Conservation (phyloP, 2,888 invertebrate species). For the Standfussiana lucernea region DNA sequence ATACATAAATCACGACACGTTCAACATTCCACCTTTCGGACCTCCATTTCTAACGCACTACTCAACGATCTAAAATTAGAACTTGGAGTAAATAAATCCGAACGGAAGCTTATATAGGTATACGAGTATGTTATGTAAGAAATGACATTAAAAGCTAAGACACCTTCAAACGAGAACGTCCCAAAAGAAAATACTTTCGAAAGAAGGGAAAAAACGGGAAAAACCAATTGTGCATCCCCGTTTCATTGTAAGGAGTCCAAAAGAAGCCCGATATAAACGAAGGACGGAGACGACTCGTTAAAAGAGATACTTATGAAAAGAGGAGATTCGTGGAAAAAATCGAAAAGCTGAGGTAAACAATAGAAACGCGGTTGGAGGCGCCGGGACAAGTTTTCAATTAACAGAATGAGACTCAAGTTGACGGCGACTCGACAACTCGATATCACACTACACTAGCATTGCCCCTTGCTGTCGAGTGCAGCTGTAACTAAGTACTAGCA, state of each 20-base stretch:
- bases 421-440: conserved; percentile 64
- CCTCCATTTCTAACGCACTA: not conserved
- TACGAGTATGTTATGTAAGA: conserved; percentile 46
- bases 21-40: not conserved
- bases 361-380: conserved; percentile 73
- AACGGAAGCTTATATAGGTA: conserved; percentile 25
- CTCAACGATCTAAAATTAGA: conserved; percentile 15
- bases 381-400: conserved; percentile 79
- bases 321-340: conserved; percentile 76
- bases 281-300: conserved; percentile 76
- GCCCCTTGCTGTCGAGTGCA: conserved; percentile 38
- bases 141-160: conserved; percentile 65
- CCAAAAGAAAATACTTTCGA: conserved; percentile 70
- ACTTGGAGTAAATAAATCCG: conserved; percentile 4
- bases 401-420: conserved; percentile 74
- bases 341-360: conserved; percentile 78
- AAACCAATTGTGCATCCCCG: conserved; percentile 78
- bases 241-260: conserved; percentile 75
- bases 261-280: conserved; percentile 78
- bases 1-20: not conserved
- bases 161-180: conserved; percentile 68
- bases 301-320: conserved; percentile 79
- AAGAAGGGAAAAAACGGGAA: conserved; percentile 71
- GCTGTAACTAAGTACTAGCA: conserved; percentile 31
- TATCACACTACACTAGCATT: conserved; percentile 61